phyloP scores from a whole-genome alignment of 2,797 vertebrate genomes.

The Acomys russatus region DNA sequence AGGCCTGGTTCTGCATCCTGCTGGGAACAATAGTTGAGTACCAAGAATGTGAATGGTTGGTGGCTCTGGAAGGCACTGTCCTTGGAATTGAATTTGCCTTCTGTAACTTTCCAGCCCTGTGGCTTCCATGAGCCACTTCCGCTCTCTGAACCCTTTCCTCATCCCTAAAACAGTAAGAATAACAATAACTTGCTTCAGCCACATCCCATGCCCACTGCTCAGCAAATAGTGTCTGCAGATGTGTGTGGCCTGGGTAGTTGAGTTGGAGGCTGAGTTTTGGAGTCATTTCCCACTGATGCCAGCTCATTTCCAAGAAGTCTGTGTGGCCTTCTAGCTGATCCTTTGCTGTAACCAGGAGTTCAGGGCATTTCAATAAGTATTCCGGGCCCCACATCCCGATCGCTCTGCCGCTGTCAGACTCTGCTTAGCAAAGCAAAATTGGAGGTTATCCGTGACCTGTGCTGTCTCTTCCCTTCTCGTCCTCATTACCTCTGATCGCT shows the following conservation, averaged over 20 bases:
- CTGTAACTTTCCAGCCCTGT: neutral
- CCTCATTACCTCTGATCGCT: constrained; percentile 62
- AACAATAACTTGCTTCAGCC: neutral
- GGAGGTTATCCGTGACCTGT: constrained; percentile 64
- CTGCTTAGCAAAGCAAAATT: constrained; percentile 63
- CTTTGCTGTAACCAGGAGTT: constrained; percentile 48
- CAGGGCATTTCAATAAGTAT: constrained; percentile 51
- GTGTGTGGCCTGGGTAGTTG: neutral
- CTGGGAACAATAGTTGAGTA: neutral
- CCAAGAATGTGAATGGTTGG: neutral
- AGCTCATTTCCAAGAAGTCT: constrained; percentile 28
- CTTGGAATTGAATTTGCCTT: neutral
- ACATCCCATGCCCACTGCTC: neutral
- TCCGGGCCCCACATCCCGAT: neutral
- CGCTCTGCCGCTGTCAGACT: constrained; percentile 44
- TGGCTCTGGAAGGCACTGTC: neutral
- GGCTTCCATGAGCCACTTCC: constrained; percentile 5
- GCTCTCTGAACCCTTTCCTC: neutral
- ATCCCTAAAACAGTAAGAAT: neutral
- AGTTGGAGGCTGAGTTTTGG: neutral
- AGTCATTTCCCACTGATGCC: neutral
- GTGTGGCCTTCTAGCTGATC: neutral
- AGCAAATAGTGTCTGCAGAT: neutral
- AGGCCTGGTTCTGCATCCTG: neutral
- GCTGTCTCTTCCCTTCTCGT: constrained; percentile 12